These are phyloP conservation scores for Volucella bombylans DNA, from an alignment of 2,888 invertebrate genomes.

Conservation along the genomic window DNA sequence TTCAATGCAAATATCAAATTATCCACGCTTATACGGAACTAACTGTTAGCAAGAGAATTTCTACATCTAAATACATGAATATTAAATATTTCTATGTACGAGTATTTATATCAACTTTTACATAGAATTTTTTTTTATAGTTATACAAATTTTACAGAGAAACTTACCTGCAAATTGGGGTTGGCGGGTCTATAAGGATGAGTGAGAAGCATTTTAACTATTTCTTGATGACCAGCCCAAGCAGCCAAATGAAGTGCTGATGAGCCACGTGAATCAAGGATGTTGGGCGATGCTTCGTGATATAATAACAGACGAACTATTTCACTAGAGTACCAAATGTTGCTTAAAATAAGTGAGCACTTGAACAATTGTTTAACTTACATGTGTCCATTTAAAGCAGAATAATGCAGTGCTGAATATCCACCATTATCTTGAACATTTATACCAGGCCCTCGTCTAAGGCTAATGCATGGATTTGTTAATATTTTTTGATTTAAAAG, in stretches of 20 bases:
- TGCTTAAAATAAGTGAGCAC: not conserved
- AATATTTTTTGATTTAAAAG: not conserved
- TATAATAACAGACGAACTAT: slow-evolving; percentile 92
- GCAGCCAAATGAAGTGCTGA: slow-evolving; percentile 96
- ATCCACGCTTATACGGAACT: no score
- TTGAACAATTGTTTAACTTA: slow-evolving; percentile 82
- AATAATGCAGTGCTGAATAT: slow-evolving; percentile 96
- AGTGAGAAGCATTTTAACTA: slow-evolving; percentile 91
- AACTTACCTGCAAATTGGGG: slow-evolving; percentile 90
- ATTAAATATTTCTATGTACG: no score
- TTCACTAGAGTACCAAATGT: slow-evolving; percentile 83
- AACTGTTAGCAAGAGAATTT: no score
- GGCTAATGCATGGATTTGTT: slow-evolving; percentile 83
- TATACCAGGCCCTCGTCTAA: slow-evolving; percentile 93
- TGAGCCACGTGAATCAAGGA: slow-evolving; percentile 94
- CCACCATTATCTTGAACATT: slow-evolving; percentile 97
- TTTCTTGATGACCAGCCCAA: slow-evolving; percentile 95
- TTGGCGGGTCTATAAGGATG: slow-evolving; percentile 92
- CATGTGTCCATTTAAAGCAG: slow-evolving; percentile 96
- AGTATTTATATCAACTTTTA: no score
- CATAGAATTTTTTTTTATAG: no score
- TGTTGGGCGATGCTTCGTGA: slow-evolving; percentile 92
- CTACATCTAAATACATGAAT: no score
- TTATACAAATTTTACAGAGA: not conserved
- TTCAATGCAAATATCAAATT: slow-evolving; percentile 6